Evolutionary conservation across 2,888 invertebrate genomes (phyloP).

Genomic region (Lasioglossum vierecki): DNA sequence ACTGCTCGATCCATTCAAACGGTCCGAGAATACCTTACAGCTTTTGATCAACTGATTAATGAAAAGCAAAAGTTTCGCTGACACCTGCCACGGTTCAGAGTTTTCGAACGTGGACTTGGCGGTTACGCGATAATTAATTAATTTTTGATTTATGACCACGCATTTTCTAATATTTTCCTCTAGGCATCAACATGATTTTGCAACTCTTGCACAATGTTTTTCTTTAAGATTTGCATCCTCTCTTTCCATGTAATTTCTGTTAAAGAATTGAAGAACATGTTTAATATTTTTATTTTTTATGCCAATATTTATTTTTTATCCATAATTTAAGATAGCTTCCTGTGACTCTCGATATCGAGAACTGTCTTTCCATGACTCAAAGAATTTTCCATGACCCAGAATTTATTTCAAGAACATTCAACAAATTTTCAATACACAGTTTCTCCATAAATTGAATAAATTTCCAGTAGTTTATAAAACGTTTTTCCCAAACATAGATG

Average conservation of each 20-base stretch:
- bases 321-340: neutral
- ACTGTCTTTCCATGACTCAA: neutral
- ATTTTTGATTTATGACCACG: neutral
- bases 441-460: neutral
- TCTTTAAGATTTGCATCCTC: neutral
- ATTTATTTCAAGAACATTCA: neutral
- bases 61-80: neutral
- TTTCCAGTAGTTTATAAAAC: neutral
- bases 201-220: neutral
- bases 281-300: neutral
- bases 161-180: neutral
- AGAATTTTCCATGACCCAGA: neutral
- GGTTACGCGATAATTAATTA: neutral
- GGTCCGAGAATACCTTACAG: neutral
- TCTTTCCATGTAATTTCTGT: neutral
- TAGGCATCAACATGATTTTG: neutral
- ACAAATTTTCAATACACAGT: neutral
- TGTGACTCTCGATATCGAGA: too few relatives aligned
- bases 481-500: neutral
- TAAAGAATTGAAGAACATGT: neutral
- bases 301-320: neutral
- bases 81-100: neutral
- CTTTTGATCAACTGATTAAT: slow-evolving; percentile 13
- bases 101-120: neutral
- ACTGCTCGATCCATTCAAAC: neutral